phyloP scores from a whole-genome alignment of 2,888 invertebrate species.

The Ichneumon xanthorius region DNA sequence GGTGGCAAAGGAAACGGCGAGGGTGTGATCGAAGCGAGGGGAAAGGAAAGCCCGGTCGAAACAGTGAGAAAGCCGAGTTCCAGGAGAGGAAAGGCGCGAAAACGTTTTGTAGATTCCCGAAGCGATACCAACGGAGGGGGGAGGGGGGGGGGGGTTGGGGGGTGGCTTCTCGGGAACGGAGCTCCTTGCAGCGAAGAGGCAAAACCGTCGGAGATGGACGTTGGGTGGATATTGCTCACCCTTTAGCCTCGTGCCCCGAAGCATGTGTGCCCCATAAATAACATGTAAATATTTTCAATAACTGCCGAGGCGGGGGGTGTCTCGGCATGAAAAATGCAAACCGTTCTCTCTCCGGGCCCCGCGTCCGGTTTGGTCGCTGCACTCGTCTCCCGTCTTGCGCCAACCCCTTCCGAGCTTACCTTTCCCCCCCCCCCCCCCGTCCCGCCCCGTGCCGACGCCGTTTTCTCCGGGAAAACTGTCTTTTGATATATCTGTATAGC shows the following conservation, averaged over 20 bases:
- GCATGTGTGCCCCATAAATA: slow-evolving; percentile 83
- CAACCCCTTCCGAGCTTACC: slow-evolving; percentile 30
- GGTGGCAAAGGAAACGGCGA: slow-evolving; percentile 36
- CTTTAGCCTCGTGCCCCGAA: slow-evolving; percentile 74
- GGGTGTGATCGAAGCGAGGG: slow-evolving; percentile 33
- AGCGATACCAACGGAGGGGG: slow-evolving; percentile 46
- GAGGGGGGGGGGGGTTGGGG: too few relatives aligned
- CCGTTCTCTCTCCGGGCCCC: slow-evolving; percentile 79
- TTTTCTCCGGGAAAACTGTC: slow-evolving; percentile 73
- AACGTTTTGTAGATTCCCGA: slow-evolving; percentile 74
- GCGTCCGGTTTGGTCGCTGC: slow-evolving; percentile 66
- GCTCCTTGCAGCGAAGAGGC: neutral
- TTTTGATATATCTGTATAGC: slow-evolving; percentile 80
- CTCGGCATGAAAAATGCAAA: slow-evolving; percentile 82
- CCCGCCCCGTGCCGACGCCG: slow-evolving; percentile 1
- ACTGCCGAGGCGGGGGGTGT: slow-evolving; percentile 76
- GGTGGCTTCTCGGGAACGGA: too few relatives aligned
- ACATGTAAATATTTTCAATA: slow-evolving; percentile 84
- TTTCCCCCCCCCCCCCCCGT: neutral
- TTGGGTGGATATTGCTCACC: slow-evolving; percentile 73
- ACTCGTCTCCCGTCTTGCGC: slow-evolving; percentile 27
- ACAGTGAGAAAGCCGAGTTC: neutral
- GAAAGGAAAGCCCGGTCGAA: slow-evolving; percentile 21
- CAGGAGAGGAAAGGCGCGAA: slow-evolving; percentile 63
- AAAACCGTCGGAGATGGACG: slow-evolving; percentile 45